phyloP scores from a whole-genome alignment of 2,113 vertebrate genomes.

The Pteruthius melanotis region DNA sequence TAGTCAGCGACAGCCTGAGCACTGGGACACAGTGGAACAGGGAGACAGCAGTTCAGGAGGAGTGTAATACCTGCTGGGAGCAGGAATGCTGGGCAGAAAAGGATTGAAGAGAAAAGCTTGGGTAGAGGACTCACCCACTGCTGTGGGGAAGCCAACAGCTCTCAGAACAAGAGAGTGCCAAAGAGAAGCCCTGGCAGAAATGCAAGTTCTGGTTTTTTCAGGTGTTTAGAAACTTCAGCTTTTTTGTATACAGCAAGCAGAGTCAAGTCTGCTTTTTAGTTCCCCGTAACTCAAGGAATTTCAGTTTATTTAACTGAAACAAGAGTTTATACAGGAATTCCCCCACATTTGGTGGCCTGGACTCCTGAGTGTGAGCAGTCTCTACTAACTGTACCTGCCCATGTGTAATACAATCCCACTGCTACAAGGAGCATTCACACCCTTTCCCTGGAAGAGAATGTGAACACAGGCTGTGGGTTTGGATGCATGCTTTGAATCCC shows the following conservation, averaged over 20 bases:
- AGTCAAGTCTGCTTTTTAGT: not conserved
- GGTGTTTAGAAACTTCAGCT: not conserved
- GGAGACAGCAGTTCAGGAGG: not conserved
- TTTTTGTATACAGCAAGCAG: not conserved
- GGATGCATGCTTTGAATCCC: not conserved
- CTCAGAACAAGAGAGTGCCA: accelerated
- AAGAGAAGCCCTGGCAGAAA: not conserved
- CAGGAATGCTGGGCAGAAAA: not conserved
- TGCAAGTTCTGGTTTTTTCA: not conserved
- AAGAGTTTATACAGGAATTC: not conserved
- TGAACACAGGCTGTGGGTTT: not conserved
- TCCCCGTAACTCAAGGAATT: not conserved
- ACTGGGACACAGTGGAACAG: not conserved
- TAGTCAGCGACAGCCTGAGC: not conserved
- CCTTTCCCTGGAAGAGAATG: not conserved
- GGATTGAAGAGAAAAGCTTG: not conserved
- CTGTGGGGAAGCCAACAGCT: not conserved
- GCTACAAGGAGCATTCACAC: not conserved
- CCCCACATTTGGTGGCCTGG: not conserved
- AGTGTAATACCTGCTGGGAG: not conserved
- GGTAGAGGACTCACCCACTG: not conserved
- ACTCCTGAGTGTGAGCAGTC: not conserved
- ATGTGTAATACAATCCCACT: not conserved
- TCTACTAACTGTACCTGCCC: not conserved
- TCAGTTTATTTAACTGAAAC: not conserved